Percentiles rank a stretch among this genome's conserved stretches.
Evolutionary conservation across 2,113 vertebrate genomes (phyloP).

Genomic region (Pitta sordida): DNA sequence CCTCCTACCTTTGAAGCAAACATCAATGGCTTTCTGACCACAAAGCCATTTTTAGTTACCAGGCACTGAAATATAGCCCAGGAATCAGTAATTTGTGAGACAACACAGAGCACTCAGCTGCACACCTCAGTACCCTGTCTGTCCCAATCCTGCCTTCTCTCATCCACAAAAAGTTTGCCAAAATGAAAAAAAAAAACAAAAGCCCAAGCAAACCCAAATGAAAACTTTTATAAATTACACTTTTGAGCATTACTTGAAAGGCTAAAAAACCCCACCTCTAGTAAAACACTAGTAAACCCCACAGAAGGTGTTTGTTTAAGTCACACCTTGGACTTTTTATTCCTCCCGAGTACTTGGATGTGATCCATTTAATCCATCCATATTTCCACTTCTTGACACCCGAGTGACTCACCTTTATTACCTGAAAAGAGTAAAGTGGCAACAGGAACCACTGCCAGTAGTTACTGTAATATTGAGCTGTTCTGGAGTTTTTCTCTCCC

Average conservation of each 20-base stretch:
- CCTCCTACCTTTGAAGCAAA: neutral
- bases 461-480: neutral
- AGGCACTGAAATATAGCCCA: constrained; percentile 23
- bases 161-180: neutral
- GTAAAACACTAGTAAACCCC: neutral
- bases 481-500: neutral
- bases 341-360: neutral
- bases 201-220: fast-evolving
- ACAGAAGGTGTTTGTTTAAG: neutral
- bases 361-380: neutral
- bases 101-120: neutral
- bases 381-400: neutral
- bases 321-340: neutral
- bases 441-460: neutral
- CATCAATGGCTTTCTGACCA: constrained; percentile 41
- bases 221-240: neutral
- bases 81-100: neutral
- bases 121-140: neutral
- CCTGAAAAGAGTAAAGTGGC: neutral
- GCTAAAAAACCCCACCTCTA: neutral
- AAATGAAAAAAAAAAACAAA: neutral
- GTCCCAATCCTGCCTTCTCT: neutral
- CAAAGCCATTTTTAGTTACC: constrained; percentile 42
- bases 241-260: neutral
- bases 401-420: neutral